Base-by-base conservation (phyloP, 2,888 invertebrate species). In the Lepas anatifera region DNA sequence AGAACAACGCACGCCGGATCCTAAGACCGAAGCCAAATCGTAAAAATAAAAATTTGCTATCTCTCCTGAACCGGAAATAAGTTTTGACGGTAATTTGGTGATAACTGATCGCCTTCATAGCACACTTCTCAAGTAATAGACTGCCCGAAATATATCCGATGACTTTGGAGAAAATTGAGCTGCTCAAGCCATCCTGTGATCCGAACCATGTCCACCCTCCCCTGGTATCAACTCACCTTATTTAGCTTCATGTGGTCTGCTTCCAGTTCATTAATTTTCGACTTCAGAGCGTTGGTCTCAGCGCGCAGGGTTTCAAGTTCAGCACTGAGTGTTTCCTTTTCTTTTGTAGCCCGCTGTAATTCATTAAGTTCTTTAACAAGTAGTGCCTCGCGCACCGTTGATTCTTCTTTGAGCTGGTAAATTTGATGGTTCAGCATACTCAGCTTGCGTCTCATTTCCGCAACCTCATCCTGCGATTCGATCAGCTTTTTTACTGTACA, bases 331-430 rank as follows among this genome's bases (percentile, higher is more conserved):
- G n/a, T 13, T 25, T 37, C 41, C 74, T 89, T 88, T 73, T 89
- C 86, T 46, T 86, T 84, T 71, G 86, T 84, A 63, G 32, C 58
- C 16, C 58, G 58, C 7, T 35, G 58, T 2, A 58, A 35, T 35
- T 58, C 58, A 6, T 58, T 66, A 74, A 89, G 88, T 73, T 89
- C 86, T 46, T 86, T 84, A 71, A 86, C 84, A 63, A 92, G 82
- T 1, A 86, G 85, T 2, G 84, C 83, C 76, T 93, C 92, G 77
- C 91, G 91, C 72, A 83, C 82, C 43, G 86, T 83, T 64, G 92
- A 87, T 76, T 92, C 91, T 74, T 90, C 90, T 78, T 90, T 90
- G n/a, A 93, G 80, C 78, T 92, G 92, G 77, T 90, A 89, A 69
- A 89, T 87, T 81, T 94, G 92, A 77, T 86, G 85, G 71, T 79